Base-by-base conservation (phyloP, 2,797 vertebrate species). In the Rhadinocentrus ornatus region DNA sequence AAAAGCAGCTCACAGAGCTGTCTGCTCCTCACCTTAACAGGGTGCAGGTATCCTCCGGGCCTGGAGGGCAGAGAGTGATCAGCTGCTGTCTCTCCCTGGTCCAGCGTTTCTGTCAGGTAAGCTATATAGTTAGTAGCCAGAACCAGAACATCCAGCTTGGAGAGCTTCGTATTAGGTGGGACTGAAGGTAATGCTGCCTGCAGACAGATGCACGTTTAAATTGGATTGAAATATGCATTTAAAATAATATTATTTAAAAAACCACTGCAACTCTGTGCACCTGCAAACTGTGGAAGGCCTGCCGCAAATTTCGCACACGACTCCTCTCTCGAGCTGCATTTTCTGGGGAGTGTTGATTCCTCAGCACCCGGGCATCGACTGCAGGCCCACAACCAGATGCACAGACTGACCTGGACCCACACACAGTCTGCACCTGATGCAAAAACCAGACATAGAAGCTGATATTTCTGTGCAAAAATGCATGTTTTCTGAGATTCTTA, bases 61-160 rank as follows among this genome's bases (percentile, higher is more conserved):
- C 86, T 89, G 63, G 91, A 80, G 24, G 90, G 22, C 37, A 90
- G 78, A 0, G 80, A 55, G 65, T 90, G 87, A 48, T 94, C 86
- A 0, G 87, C 77, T 8, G 87, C 69, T 0, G 50, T 10, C 53
- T 88, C 83, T 13, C 94, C 95, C 1, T 91, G 91, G 80, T 95
- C 93, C 34, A 97, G 89, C 0, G 82, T 93, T 62, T 95, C 93
- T 9, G 95, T 95, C 55, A 97, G 92, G 86, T 96, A 93, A 66
- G 96, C 94, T 3, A 97, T 97, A 88, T 96, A 97, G 90, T 95
- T 95, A 20, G 95, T 95, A 15, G 96, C 96, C 91, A 97, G 92
- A 59, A 97, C 83, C 52, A 98, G 92, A 64, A 97, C 92, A 0
- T 97, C 96, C 78, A 97, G 81, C 82, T 96, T 96, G 65, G 96